Evolutionary conservation across 2,113 vertebrate species (phyloP).

Genomic region (Gulo gulo): DNA sequence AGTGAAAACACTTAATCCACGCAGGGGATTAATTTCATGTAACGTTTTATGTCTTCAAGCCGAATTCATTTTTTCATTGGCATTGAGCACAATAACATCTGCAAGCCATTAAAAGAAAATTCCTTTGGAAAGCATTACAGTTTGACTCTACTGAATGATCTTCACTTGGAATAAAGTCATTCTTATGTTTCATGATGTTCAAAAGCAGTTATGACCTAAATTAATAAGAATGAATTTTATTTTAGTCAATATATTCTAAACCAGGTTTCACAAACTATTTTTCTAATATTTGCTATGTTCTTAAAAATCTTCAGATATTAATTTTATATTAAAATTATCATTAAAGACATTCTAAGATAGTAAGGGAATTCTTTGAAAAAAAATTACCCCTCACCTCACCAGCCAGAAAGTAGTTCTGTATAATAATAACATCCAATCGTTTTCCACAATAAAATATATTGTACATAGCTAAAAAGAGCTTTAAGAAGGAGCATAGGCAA

Average conservation of each 20-base stretch:
- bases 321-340: conserved; percentile 8
- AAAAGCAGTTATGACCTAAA: conserved; percentile 12
- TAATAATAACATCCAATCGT: background rate
- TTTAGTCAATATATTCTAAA: background rate
- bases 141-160: conserved; percentile 19
- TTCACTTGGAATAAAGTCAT: conserved; percentile 36
- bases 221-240: conserved; percentile 37
- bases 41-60: conserved; percentile 53
- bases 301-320: conserved; percentile 19
- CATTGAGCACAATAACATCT: conserved; percentile 60
- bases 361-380: background rate
- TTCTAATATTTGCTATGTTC: background rate
- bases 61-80: conserved; percentile 43
- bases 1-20: conserved; percentile 29
- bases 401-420: conserved; percentile 5
- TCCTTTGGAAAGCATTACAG: conserved; percentile 36
- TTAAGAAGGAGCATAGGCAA: background rate
- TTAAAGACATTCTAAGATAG: background rate
- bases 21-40: conserved; percentile 38
- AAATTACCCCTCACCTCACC: background rate
- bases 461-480: background rate
- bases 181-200: conserved; percentile 26
- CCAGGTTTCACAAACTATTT: background rate
- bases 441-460: background rate
- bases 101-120: conserved; percentile 56